These are phyloP conservation scores for Lymantria dispar DNA, from an alignment of 2,888 invertebrate genomes.

Conservation along the genomic window DNA sequence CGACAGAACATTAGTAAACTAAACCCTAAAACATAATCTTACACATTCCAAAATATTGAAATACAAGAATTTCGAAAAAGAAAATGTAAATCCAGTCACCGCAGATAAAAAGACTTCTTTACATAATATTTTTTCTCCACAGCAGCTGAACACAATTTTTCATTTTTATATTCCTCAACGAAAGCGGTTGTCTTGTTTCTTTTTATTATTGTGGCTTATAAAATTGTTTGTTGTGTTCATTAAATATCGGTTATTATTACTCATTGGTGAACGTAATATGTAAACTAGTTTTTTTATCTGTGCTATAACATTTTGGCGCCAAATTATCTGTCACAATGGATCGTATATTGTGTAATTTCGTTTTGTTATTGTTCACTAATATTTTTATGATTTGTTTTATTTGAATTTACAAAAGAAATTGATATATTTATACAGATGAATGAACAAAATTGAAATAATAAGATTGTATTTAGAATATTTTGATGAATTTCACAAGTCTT, in stretches of 20 bases:
- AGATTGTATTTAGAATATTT: too few species aligned
- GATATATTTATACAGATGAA: too few species aligned
- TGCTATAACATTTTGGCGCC: not conserved
- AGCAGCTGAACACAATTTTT: not conserved
- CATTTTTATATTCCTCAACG: conserved; percentile 3
- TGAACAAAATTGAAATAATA: too few species aligned
- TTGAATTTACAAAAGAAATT: too few species aligned
- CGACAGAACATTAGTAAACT: too few species aligned
- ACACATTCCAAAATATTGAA: too few species aligned
- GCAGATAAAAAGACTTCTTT: too few species aligned
- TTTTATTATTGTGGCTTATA: not conserved
- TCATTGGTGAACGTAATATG: not conserved
- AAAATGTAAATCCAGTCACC: too few species aligned
- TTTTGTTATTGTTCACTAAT: not conserved
- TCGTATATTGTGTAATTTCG: not conserved
- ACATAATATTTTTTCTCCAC: too few species aligned
- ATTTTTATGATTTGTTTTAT: not conserved
- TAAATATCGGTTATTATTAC: not conserved
- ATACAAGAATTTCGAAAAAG: too few species aligned
- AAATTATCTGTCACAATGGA: not conserved
- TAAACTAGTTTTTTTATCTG: not conserved
- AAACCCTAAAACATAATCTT: too few species aligned
- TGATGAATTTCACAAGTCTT: too few species aligned
- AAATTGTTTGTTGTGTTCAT: not conserved
- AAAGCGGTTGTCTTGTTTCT: not conserved